A percentile compares a stretch with the other conserved stretches of the same genome.
These are phyloP conservation scores for Stichodactyla mertensii DNA, from an alignment of 64 coral and sea anemone genomes.

Conservation along the genomic window DNA sequence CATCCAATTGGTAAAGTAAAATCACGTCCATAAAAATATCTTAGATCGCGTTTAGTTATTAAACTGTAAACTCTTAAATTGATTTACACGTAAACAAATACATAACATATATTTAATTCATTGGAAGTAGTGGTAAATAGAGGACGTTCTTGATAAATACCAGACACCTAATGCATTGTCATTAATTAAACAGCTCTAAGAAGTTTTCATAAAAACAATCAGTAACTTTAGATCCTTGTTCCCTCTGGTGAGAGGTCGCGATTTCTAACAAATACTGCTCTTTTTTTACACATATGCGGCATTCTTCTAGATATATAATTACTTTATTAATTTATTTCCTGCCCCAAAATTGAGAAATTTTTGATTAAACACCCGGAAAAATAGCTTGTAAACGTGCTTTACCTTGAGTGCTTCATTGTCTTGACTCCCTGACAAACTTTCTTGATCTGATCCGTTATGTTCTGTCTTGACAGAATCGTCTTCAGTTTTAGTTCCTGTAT, in stretches of 20 bases:
- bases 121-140: neutral
- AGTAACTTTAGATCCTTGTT: neutral
- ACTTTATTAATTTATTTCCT: neutral
- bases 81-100: too few relatives aligned
- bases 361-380: neutral
- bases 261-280: neutral
- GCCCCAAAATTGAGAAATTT: neutral
- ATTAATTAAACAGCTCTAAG: neutral
- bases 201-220: neutral
- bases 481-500: slow-evolving; percentile 10
- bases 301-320: neutral
- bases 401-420: slow-evolving; percentile 31
- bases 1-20: neutral
- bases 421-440: slow-evolving; percentile 33
- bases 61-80: too few relatives aligned
- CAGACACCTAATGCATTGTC: neutral
- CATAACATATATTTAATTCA: too few relatives aligned
- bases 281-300: neutral
- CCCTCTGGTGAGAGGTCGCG: neutral
- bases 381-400: neutral
- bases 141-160: neutral
- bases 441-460: slow-evolving; percentile 6
- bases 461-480: slow-evolving; percentile 19
- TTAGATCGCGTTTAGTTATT: neutral
- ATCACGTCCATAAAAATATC: neutral